Base-by-base conservation (phyloP, 2,113 vertebrate genomes). In the Hyaena hyaena region DNA sequence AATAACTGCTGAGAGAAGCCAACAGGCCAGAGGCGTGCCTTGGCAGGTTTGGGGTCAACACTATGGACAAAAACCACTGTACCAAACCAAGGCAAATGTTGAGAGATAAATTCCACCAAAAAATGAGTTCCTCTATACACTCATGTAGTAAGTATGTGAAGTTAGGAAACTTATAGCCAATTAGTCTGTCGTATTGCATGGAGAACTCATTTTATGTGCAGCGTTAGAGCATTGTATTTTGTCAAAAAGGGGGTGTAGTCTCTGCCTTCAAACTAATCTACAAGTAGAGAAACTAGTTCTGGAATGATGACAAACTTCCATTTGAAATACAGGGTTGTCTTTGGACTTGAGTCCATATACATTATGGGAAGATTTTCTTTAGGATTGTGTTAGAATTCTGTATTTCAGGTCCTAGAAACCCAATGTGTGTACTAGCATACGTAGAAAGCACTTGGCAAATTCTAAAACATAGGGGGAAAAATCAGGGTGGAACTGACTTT, bases 261-360 rank as follows among this genome's bases (percentile, higher is more conserved):
- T 73, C 48, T 79, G 15, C 66, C 10, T 85, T 58, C 81, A 58
- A 26, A 77, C 48, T 73, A 61, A 88, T 76, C 50, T 71, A 1
- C 23, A 77, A 31, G 16, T 61, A 85, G 45, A 90, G 16, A 96
- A 90, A 73, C 87, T 33, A 90, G 31, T 90, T 95, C 48, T 58
- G 15, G 69, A 96, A 61, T n/a, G 35, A 61, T 61, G 28, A 91
- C 65, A 90, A 15, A 10, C 9, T 33, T 63, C 21, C 16, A 1
- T 61, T 65, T 93, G 58, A 95, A 58, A 80, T 15, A 81, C 11
- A 8, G 14, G 17, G 7, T 28, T 81, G 6, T 58, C 39, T n/a
- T 58, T 68, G 50, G 26, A 19, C 63, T 77, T 35, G 50, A 9
- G 10, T 48, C 43, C 28, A 16, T 69, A 10, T 66, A 79, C 71